These are phyloP conservation scores for Nineta flava DNA, from an alignment of 2,888 invertebrate genomes.

Conservation along the genomic window DNA sequence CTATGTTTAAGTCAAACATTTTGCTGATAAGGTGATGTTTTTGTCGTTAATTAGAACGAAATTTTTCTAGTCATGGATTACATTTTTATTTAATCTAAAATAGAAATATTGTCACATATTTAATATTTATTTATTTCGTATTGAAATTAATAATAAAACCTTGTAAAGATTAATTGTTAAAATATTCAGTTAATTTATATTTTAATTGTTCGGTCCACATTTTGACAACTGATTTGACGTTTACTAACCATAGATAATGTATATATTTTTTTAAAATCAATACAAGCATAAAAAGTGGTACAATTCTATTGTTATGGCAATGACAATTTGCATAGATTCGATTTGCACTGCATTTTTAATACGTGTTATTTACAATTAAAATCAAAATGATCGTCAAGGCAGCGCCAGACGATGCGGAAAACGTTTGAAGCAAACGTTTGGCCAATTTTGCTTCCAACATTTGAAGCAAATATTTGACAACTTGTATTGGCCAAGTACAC, in stretches of 20 bases:
- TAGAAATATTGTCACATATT: background rate
- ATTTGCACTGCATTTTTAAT: too few species aligned
- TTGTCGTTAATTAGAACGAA: background rate
- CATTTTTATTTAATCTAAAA: background rate
- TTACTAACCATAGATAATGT: background rate
- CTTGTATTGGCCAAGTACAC: too few species aligned
- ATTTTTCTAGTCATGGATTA: background rate
- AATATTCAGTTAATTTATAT: background rate
- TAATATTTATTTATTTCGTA: background rate
- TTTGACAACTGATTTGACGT: background rate
- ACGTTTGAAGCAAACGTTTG: too few species aligned
- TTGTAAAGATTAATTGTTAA: background rate
- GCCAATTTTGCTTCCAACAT: too few species aligned
- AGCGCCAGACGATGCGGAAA: too few species aligned
- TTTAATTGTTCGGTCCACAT: background rate
- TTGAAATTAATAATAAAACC: too few species aligned
- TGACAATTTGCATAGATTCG: too few species aligned
- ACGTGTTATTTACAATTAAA: too few species aligned
- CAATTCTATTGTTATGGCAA: background rate
- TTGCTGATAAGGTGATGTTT: background rate
- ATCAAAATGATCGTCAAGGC: too few species aligned
- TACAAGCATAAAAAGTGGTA: background rate
- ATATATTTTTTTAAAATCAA: background rate
- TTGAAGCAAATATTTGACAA: too few species aligned
- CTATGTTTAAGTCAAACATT: background rate